Percentiles rank a stretch among this genome's conserved stretches.
Conservation (phyloP, 2,797 vertebrate genomes). For the Macropodus opercularis region DNA sequence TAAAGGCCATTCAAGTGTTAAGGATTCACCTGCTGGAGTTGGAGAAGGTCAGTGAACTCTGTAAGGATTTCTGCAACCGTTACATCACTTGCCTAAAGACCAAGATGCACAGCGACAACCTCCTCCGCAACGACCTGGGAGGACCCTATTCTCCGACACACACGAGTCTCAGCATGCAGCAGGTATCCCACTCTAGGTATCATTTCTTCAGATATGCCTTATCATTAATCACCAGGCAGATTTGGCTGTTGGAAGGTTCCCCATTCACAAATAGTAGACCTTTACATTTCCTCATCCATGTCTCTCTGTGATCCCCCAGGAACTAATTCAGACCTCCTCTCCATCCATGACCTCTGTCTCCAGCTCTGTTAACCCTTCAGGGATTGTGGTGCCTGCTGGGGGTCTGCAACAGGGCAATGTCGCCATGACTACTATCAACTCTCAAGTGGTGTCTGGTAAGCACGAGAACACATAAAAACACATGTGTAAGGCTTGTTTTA, state of each 20-base stretch:
- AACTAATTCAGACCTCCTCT: conserved; percentile 95
- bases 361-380: conserved; percentile 88
- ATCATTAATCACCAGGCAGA: conserved; percentile 32
- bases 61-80: conserved; percentile 99
- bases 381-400: conserved; percentile 90
- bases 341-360: conserved; percentile 91
- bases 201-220: neutral
- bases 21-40: conserved; percentile 96
- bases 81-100: conserved; percentile 99
- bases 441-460: conserved; percentile 93
- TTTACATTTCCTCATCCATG: conserved; percentile 57
- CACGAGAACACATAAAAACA: conserved; percentile 7
- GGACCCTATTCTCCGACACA: conserved; percentile 96
- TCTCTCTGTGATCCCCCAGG: conserved; percentile 84
- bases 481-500: no score
- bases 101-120: conserved; percentile 99
- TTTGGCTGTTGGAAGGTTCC: conserved; percentile 17
- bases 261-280: conserved; percentile 23
- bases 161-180: conserved; percentile 94
- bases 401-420: conserved; percentile 90
- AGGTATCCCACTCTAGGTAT: conserved; percentile 78
- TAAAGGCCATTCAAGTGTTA: conserved; percentile 98
- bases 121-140: conserved; percentile 96
- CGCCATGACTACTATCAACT: conserved; percentile 92
- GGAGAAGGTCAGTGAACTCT: conserved; percentile 99